Evolutionary conservation across 2,113 vertebrate genomes (phyloP).

Genomic region (Pelusios castaneus): DNA sequence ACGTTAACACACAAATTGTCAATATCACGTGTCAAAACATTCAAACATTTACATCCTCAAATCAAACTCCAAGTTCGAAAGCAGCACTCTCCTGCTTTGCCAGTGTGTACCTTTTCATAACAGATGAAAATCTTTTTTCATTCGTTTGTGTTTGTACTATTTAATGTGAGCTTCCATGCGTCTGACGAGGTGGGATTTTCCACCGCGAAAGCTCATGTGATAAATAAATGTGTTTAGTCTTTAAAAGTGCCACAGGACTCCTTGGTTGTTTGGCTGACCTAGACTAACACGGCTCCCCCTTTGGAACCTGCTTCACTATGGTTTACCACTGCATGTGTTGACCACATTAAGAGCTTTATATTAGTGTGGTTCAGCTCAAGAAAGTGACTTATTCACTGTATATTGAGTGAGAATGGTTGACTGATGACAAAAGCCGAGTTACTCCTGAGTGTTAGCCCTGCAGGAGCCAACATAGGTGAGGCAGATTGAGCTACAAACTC

Average conservation of each 20-base stretch:
- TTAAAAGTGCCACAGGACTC: too few species aligned
- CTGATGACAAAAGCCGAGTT: background rate
- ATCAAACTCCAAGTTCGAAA: background rate
- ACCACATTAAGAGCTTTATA: background rate
- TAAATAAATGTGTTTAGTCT: too few species aligned
- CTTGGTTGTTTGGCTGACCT: too few species aligned
- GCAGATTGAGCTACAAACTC: background rate
- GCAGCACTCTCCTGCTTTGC: background rate
- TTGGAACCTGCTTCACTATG: too few species aligned
- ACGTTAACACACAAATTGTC: background rate
- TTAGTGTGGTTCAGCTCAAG: background rate
- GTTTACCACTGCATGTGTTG: fast-evolving
- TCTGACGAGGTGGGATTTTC: too few species aligned
- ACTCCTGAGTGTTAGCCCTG: background rate
- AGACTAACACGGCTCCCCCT: too few species aligned
- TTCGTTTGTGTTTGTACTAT: background rate
- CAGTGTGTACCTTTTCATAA: background rate
- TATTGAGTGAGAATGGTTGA: background rate
- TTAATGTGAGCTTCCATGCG: too few species aligned
- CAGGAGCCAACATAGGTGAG: background rate
- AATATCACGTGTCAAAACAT: background rate
- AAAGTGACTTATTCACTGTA: background rate
- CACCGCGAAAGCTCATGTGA: too few species aligned
- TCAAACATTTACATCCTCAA: background rate
- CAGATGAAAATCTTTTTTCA: background rate